A percentile compares a stretch with the other conserved stretches of the same genome.
These are phyloP conservation scores for Clanis bilineata DNA, from an alignment of 2,888 invertebrate species.

Conservation along the genomic window DNA sequence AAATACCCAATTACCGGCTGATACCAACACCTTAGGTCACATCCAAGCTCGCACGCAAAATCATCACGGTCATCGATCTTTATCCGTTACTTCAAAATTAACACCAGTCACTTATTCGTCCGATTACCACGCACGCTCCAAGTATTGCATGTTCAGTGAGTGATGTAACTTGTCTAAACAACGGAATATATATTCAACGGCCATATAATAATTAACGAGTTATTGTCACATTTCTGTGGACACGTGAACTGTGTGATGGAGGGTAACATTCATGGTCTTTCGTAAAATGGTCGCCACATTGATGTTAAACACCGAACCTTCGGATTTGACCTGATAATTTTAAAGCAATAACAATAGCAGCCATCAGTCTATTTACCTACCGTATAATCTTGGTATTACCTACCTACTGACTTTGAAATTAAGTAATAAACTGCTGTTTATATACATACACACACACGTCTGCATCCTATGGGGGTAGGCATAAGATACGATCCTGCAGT, in stretches of 20 bases:
- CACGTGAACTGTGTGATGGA: not conserved
- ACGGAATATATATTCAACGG: slow-evolving; percentile 3
- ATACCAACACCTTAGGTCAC: too few species aligned
- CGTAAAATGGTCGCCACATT: not conserved
- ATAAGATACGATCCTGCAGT: too few species aligned
- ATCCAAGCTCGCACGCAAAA: not conserved
- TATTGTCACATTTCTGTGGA: not conserved
- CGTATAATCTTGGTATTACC: too few species aligned
- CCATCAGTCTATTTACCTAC: not conserved
- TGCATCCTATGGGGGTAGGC: too few species aligned
- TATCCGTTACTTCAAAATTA: not conserved
- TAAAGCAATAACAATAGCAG: not conserved
- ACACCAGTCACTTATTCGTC: not conserved
- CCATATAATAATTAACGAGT: slow-evolving; percentile 5
- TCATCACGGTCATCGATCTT: not conserved
- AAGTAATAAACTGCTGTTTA: too few species aligned
- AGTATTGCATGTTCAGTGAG: not conserved
- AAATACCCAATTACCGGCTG: too few species aligned
- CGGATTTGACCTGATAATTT: slow-evolving; percentile 1
- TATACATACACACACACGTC: too few species aligned
- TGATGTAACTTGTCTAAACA: slow-evolving; percentile 3
- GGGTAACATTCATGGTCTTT: not conserved
- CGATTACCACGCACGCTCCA: not conserved
- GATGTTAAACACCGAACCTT: not conserved
- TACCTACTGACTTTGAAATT: too few species aligned